Evolutionary conservation across 2,797 vertebrate genomes (phyloP).

Genomic region (Cephalopachus bancanus): DNA sequence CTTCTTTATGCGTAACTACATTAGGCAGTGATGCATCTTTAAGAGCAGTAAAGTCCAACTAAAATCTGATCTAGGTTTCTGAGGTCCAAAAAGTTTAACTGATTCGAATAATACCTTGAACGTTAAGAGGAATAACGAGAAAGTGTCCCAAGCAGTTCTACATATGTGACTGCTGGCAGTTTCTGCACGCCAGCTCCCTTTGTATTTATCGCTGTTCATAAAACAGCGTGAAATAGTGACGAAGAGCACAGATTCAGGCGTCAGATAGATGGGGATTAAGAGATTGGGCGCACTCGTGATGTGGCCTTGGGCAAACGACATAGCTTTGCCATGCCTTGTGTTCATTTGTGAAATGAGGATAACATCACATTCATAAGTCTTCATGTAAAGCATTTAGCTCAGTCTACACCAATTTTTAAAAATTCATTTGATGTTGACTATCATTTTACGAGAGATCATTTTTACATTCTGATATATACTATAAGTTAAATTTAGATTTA

Average conservation of each 20-base stretch:
- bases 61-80: too few species aligned
- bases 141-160: not conserved
- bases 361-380: not conserved
- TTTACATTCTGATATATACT: not conserved
- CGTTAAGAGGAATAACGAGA: not conserved
- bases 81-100: not conserved
- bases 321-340: not conserved
- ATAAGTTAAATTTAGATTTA: not conserved
- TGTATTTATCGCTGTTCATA: not conserved
- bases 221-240: not conserved
- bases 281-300: too few species aligned
- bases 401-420: not conserved
- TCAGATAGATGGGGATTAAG: too few species aligned
- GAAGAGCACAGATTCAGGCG: not conserved
- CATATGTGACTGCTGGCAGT: not conserved
- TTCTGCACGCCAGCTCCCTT: not conserved
- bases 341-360: not conserved
- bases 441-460: not conserved
- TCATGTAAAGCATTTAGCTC: not conserved
- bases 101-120: not conserved
- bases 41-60: not conserved
- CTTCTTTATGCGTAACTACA: not conserved
- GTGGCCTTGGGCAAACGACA: too few species aligned
- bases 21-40: not conserved
- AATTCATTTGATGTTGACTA: not conserved